These are phyloP conservation scores for Phaetusa simplex DNA, from an alignment of 2,113 vertebrate species.

Conservation along the genomic window DNA sequence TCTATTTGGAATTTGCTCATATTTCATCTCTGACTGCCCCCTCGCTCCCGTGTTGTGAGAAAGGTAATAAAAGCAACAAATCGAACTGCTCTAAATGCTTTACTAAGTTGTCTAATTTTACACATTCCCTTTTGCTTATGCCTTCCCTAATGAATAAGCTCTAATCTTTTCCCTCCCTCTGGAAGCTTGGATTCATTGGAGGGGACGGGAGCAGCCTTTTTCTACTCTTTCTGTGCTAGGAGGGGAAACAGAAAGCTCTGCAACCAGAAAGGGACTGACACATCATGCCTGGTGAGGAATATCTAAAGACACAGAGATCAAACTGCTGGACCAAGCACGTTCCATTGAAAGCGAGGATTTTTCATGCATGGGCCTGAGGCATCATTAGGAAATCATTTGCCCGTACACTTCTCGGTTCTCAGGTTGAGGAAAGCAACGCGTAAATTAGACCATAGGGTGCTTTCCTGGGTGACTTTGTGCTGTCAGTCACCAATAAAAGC, in stretches of 20 bases:
- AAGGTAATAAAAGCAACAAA: neutral
- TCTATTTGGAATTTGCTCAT: neutral
- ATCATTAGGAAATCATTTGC: neutral
- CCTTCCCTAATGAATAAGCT: neutral
- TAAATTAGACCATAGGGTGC: neutral
- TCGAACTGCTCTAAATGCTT: neutral
- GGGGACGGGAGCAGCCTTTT: neutral
- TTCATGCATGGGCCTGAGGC: neutral
- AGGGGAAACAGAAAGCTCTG: neutral
- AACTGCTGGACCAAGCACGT: neutral
- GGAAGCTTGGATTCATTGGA: neutral
- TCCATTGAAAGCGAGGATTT: neutral
- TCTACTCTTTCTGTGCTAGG: neutral
- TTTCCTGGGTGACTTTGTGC: constrained; percentile 36
- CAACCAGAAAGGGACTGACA: neutral
- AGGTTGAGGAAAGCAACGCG: neutral
- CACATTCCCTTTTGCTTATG: neutral
- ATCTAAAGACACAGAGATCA: neutral
- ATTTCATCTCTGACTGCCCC: neutral
- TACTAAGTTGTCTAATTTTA: neutral
- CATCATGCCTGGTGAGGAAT: neutral
- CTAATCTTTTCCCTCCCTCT: neutral
- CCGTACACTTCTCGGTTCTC: neutral
- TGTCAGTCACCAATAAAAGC: constrained; percentile 49
- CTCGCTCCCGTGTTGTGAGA: neutral